phyloP scores from a whole-genome alignment of 2,113 vertebrate genomes.

The Prinia subflava region DNA sequence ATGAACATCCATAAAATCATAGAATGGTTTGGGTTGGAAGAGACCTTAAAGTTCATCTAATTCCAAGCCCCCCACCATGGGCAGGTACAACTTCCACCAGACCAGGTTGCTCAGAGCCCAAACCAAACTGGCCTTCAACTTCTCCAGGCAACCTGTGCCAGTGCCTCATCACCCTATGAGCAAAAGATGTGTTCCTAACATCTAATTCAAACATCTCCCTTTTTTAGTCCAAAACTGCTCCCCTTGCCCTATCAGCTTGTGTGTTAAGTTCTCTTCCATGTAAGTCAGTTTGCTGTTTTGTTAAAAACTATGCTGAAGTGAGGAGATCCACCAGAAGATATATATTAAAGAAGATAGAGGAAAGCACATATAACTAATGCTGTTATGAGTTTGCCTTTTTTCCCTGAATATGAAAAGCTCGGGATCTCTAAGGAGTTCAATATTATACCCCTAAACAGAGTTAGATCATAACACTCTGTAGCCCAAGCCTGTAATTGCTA shows the following conservation, averaged over 20 bases:
- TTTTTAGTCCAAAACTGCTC: not conserved
- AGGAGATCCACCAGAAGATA: not conserved
- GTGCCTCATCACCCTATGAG: not conserved
- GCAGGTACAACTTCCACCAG: not conserved
- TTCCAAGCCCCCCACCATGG: not conserved
- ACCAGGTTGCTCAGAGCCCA: not conserved
- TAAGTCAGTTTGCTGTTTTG: not conserved
- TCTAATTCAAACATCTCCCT: not conserved
- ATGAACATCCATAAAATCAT: not conserved
- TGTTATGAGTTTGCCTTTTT: not conserved
- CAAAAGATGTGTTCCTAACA: not conserved
- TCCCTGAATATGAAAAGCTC: not conserved
- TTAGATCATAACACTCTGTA: not conserved
- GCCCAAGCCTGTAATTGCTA: accelerated
- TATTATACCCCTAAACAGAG: not conserved
- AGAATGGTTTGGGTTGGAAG: not conserved
- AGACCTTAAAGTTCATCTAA: not conserved
- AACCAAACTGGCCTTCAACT: not conserved
- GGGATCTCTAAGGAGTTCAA: not conserved
- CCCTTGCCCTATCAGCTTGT: not conserved
- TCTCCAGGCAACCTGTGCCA: not conserved
- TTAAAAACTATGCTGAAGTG: not conserved
- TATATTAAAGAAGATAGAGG: not conserved
- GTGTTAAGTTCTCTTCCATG: not conserved
- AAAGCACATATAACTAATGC: not conserved